Conservation (phyloP, 2,888 invertebrate genomes). For the Euzophera pinguis region DNA sequence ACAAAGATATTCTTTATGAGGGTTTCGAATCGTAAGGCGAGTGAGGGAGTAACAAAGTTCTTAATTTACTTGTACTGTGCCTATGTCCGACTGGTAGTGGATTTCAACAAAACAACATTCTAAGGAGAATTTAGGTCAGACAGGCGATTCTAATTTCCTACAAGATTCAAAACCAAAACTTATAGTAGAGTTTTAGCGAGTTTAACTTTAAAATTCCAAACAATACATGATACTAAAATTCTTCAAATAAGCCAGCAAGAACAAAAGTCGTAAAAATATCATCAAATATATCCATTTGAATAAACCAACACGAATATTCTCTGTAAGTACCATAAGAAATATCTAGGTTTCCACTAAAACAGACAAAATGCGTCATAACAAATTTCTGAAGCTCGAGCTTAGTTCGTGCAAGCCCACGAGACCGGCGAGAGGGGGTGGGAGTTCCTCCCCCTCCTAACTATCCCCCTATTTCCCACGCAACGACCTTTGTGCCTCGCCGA, state of each 20-base stretch:
- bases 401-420: conserved; percentile 63
- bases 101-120: too few species aligned
- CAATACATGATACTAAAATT: background rate
- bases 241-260: background rate
- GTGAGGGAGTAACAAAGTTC: too few species aligned
- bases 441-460: conserved; percentile 27
- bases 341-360: conserved; percentile 40
- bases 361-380: conserved; percentile 76
- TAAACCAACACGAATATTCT: conserved; percentile 16
- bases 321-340: conserved; percentile 20
- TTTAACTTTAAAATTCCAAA: background rate
- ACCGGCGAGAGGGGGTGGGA: conserved; percentile 31
- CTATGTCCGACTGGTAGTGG: too few species aligned
- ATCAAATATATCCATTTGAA: conserved; percentile 8
- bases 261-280: conserved; percentile 9
- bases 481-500: conserved; percentile 77
- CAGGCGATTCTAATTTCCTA: too few species aligned
- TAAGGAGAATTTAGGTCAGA: too few species aligned
- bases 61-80: too few species aligned
- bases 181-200: too few species aligned
- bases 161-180: too few species aligned
- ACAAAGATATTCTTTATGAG: too few species aligned
- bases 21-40: too few species aligned
- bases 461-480: conserved; percentile 72
- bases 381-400: conserved; percentile 72